phyloP scores from a whole-genome alignment of 2,797 vertebrate species.

The Glossophaga mutica region DNA sequence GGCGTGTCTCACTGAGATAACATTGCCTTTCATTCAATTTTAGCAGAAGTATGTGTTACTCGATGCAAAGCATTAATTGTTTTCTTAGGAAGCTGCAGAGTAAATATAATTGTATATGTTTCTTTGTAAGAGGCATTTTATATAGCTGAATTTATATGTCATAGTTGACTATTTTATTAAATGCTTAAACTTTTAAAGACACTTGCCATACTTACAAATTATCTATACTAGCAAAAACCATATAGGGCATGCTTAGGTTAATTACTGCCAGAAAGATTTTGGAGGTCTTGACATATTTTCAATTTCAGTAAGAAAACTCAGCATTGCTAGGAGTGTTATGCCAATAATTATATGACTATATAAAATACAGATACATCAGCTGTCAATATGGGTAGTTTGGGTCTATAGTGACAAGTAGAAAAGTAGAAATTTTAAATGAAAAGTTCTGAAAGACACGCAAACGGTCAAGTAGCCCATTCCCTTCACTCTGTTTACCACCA shows the following conservation, averaged over 20 bases:
- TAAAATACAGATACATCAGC: background rate
- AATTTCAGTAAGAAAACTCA: background rate
- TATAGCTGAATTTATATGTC: background rate
- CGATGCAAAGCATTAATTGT: slow-evolving; percentile 24
- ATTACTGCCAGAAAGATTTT: slow-evolving; percentile 37
- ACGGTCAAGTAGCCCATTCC: background rate
- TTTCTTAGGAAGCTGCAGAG: slow-evolving; percentile 32
- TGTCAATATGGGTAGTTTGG: background rate
- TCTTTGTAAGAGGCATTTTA: slow-evolving; percentile 6
- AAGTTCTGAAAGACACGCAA: background rate
- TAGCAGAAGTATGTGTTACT: slow-evolving; percentile 18
- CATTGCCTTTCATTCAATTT: slow-evolving; percentile 30
- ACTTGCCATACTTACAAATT: slow-evolving; percentile 16
- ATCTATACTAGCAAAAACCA: background rate
- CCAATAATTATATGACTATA: background rate
- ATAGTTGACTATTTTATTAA: slow-evolving; percentile 1
- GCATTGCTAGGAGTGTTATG: background rate
- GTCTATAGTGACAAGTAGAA: background rate
- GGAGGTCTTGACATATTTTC: slow-evolving; percentile 38
- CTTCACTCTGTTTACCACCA: background rate
- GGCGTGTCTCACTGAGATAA: slow-evolving; percentile 27
- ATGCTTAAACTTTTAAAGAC: slow-evolving; percentile 32
- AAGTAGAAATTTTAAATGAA: background rate
- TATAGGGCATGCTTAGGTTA: background rate
- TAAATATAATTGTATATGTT: background rate